phyloP scores from a whole-genome alignment of 2,888 invertebrate genomes.

The Andricus quercusramuli region DNA sequence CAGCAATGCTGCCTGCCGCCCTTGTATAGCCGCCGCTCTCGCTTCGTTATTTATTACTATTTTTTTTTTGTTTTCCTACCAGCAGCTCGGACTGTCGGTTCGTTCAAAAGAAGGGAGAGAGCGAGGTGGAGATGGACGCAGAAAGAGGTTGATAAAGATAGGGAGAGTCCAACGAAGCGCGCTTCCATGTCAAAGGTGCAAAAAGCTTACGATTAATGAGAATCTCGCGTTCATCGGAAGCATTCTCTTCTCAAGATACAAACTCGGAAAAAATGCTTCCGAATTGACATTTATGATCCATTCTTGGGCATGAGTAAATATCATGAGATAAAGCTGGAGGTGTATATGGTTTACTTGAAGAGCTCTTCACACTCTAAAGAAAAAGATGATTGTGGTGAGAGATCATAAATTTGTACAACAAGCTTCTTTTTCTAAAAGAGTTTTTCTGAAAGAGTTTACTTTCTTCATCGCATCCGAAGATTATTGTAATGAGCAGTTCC shows the following conservation, averaged over 20 bases:
- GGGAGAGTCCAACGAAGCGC: conserved; percentile 57
- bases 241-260: background rate
- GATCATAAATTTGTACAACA: too few relatives aligned
- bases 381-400: too few relatives aligned
- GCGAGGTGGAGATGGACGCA: conserved; percentile 43
- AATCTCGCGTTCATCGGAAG: conserved; percentile 33
- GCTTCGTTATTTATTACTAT: conserved; percentile 45
- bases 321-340: background rate
- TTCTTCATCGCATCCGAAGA: too few relatives aligned
- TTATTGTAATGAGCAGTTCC: background rate
- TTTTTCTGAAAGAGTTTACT: too few relatives aligned
- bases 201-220: conserved; percentile 51
- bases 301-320: background rate
- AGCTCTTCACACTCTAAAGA: background rate
- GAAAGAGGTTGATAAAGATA: conserved; percentile 49
- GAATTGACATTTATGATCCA: conserved; percentile 1
- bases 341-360: background rate
- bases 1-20: conserved; percentile 62
- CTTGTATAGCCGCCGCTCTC: conserved; percentile 42
- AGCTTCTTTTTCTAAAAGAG: too few relatives aligned
- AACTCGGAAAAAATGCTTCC: background rate
- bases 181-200: conserved; percentile 57
- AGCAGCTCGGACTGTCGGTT: conserved; percentile 40
- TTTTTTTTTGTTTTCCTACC: conserved; percentile 41
- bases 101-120: conserved; percentile 46